Base-by-base conservation (phyloP, 2,797 vertebrate species). In the Phalloptychus januarius region DNA sequence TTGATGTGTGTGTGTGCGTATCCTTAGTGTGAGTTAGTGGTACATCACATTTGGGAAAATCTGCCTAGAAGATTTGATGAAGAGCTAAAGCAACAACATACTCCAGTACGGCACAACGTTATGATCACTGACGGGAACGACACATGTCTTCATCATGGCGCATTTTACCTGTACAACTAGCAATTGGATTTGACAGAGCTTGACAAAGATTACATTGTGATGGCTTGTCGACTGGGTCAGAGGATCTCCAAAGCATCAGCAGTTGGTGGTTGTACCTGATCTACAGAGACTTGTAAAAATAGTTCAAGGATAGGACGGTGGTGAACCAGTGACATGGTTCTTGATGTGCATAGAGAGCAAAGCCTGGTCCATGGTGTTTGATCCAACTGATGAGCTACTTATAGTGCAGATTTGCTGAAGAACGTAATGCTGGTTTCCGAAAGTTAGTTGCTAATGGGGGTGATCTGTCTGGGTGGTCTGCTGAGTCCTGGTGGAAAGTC, bases 11-110 rank as follows among this genome's bases (percentile, higher is more conserved):
- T 40, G 20, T 1, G 36, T 76, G 70, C 25, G 50, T 25, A n/a
- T 56, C 18, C 54, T 74, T 50, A 48, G 13, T 58, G 46, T 70
- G 70, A 46, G 52, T 65, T 33, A 46, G 61, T 67, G n/a, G n/a
- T 73, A 79, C 69, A 70, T 74, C 74, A 67, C 72, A 79, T 76
- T 87, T 84, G 77, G 75, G 65, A 56, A 76, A 77, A 80, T 85
- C 83, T 79, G 75, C 74, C 58, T 67, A 80, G 83, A 76, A 79
- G 69, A 78, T 83, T 87, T 69, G 83, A 83, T 82, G 38, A 85
- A 77, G 79, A 76, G 69, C 78, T 79, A 65, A 31, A 82, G 80
- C 87, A 84, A 76, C 79, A 67, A 25, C 36, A 65, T 7, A 67
- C 23, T 23, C 7, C 63, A 40, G 63, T 40, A 10, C 12, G 20